Base-by-base conservation (phyloP, 2,797 vertebrate species). In the Sorex maritimensis region DNA sequence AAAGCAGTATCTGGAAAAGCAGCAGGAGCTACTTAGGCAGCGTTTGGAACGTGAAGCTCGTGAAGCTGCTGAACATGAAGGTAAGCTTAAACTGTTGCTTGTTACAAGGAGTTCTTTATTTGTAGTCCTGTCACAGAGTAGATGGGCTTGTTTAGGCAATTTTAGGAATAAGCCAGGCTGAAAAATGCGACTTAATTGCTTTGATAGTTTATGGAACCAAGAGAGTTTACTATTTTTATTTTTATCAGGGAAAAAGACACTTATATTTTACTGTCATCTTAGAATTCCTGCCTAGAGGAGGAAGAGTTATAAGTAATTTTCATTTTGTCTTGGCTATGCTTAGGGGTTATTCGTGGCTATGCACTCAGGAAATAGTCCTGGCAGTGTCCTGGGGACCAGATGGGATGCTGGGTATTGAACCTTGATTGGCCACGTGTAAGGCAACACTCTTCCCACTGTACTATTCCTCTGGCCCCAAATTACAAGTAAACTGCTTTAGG, bases 1-100 rank as follows among this genome's bases (percentile, higher is more conserved):
- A 96, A 99, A 99, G 97, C 99, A 99, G 96, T 99, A 99, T 97
- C 98, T 99, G 98, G 99, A 99, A 94, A 99, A 99, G 95, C 99
- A 99, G 96, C 99, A 99, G 95, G 99, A 99, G 96, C 98, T 99
- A 44, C 98, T 99, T 55, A 97, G 98, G 23, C 99, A 99, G 97
- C 98, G 98, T 72, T 97, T 99, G 92, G 99, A 99, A 96, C 98
- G 98, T 94, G 99, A 99, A 97, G 99, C 99, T 4, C 98, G 99
- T 89, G 98, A 98, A 94, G 98, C 98, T 38, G 98, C 98, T 0
- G 99, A 99, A 26, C 97, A 98, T 72, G 99, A 98, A 94, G 99
- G 99, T 99, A 98, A 95, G 92, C 93, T 73, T 67, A 34, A 49
- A 46, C 41, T 67, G 61, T 90, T 34, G 73, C 46, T 90, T 91